Percentiles rank a stretch among this genome's conserved stretches.
Conservation (phyloP, 1,140 invertebrate species). For the Campoletis sonorensis region DNA sequence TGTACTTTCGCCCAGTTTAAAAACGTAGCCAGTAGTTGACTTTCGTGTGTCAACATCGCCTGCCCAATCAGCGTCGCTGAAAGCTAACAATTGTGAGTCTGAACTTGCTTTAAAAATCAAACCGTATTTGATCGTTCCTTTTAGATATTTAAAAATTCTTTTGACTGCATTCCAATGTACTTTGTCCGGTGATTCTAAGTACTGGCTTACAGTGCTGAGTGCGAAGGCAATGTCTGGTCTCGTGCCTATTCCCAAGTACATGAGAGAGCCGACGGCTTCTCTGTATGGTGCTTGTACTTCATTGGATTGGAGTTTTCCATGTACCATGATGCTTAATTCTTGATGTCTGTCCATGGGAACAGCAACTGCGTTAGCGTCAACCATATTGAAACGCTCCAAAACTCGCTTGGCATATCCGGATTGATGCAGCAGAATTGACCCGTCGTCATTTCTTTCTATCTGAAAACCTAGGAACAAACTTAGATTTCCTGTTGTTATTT, state of each 20-base stretch:
- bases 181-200: constrained; percentile 33
- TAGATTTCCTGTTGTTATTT: constrained; percentile 20
- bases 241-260: not conserved
- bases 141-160: constrained; percentile 58
- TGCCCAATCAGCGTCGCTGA: constrained; percentile 61
- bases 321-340: not conserved
- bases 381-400: not conserved
- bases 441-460: not conserved
- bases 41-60: constrained; percentile 56
- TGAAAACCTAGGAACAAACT: constrained; percentile 42
- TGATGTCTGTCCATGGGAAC: not conserved
- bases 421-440: constrained; percentile 24
- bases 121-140: constrained; percentile 52
- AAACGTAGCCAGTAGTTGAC: constrained; percentile 59
- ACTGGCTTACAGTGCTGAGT: constrained; percentile 46
- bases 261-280: not conserved
- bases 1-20: constrained; percentile 52
- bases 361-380: not conserved
- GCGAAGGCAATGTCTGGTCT: constrained; percentile 57
- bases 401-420: not conserved
- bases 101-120: constrained; percentile 37
- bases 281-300: not conserved
- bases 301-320: not conserved
- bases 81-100: constrained; percentile 45
- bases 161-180: constrained; percentile 57